Conservation (phyloP, 2,113 vertebrate genomes). For the Nothoprocta perdicaria region DNA sequence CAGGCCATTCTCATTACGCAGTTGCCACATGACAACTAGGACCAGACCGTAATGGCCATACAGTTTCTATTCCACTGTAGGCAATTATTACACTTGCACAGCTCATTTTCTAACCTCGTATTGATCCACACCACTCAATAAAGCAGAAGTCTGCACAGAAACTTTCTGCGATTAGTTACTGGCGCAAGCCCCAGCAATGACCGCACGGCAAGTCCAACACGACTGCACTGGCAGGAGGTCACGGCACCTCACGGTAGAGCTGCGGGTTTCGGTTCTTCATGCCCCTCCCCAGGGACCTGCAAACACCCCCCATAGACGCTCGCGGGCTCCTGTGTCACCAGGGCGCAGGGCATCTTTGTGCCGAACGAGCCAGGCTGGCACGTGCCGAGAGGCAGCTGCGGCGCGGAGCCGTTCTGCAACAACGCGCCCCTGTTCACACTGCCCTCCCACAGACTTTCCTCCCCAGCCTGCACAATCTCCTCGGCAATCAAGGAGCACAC, state of each 20-base stretch:
- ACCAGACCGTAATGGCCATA: not conserved
- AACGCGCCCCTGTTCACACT: not conserved
- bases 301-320: not conserved
- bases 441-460: not conserved
- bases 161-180: not conserved
- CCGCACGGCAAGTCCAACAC: not conserved
- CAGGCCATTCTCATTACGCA: not conserved
- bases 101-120: not conserved
- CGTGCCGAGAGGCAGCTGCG: constrained; percentile 25
- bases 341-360: not conserved
- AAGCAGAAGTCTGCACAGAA: not conserved
- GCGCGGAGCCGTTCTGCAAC: not conserved
- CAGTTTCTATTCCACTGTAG: not conserved
- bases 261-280: rapidly evolving
- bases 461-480: not conserved
- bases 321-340: not conserved
- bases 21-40: not conserved
- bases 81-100: not conserved
- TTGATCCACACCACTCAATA: not conserved
- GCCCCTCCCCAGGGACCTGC: not conserved
- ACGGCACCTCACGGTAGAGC: rapidly evolving
- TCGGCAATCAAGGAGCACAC: not conserved
- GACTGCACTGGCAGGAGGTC: not conserved
- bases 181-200: not conserved
- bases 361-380: not conserved